Conservation (phyloP, 2,797 vertebrate species). For the Tapera naevia region DNA sequence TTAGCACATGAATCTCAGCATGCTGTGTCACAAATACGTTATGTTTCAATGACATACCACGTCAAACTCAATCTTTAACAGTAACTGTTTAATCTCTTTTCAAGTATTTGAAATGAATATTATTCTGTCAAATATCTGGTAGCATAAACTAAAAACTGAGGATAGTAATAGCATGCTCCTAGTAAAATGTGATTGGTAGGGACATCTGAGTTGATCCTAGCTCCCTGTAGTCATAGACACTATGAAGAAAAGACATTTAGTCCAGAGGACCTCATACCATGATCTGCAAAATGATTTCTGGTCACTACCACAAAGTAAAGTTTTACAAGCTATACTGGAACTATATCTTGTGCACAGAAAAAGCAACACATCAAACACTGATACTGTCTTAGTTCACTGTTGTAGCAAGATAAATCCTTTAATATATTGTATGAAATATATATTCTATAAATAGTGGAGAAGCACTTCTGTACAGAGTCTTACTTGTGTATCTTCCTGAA, state of each 20-base stretch:
- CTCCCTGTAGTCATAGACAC: background rate
- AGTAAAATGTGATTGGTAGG: background rate
- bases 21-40: background rate
- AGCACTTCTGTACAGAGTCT: background rate
- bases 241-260: background rate
- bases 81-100: background rate
- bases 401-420: background rate
- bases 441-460: background rate
- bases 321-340: background rate
- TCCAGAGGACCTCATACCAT: background rate
- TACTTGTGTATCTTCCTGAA: background rate
- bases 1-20: background rate
- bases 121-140: background rate
- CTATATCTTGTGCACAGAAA: background rate
- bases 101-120: background rate
- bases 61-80: background rate
- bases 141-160: background rate
- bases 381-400: background rate
- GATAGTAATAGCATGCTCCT: background rate
- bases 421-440: background rate
- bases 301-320: background rate
- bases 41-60: background rate
- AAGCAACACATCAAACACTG: background rate
- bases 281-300: background rate
- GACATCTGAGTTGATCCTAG: background rate